Percentiles rank a stretch among this genome's conserved stretches.
phyloP scores from a whole-genome alignment of 2,888 invertebrate species.

The Tridacna crocea region DNA sequence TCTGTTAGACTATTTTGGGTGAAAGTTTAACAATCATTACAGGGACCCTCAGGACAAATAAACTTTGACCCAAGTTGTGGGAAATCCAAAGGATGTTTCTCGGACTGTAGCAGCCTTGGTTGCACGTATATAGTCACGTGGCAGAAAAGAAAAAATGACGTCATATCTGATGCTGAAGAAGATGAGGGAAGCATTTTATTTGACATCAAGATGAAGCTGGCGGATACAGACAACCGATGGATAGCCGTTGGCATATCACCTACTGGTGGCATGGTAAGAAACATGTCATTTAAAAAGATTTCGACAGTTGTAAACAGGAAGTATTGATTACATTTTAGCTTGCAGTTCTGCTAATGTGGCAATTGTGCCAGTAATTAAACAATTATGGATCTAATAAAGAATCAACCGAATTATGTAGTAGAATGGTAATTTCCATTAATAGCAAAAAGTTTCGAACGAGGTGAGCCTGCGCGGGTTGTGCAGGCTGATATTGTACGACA shows the following conservation, averaged over 20 bases:
- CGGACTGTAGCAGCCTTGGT: constrained; percentile 47
- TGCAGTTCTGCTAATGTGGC: no score
- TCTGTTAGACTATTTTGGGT: no score
- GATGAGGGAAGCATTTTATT: constrained; percentile 33
- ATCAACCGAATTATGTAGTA: no score
- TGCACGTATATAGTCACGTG: constrained; percentile 63
- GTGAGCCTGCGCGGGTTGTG: no score
- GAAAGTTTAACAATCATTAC: background rate
- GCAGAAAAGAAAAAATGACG: constrained; percentile 29
- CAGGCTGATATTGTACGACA: no score
- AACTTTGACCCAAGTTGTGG: constrained; percentile 58
- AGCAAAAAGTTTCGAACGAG: no score
- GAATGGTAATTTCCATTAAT: no score
- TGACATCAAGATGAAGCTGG: constrained; percentile 43
- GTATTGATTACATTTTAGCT: no score
- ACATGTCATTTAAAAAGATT: no score
- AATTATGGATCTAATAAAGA: no score
- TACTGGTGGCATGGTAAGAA: constrained; percentile 60
- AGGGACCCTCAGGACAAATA: constrained; percentile 32
- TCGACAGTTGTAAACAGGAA: no score
- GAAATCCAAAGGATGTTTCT: constrained; percentile 61
- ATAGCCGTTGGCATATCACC: constrained; percentile 62
- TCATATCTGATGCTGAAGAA: background rate
- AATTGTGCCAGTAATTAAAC: no score
- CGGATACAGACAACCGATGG: constrained; percentile 39